These are phyloP conservation scores for Beaufortia kweichowensis DNA, from an alignment of 2,113 vertebrate genomes.

Conservation along the genomic window DNA sequence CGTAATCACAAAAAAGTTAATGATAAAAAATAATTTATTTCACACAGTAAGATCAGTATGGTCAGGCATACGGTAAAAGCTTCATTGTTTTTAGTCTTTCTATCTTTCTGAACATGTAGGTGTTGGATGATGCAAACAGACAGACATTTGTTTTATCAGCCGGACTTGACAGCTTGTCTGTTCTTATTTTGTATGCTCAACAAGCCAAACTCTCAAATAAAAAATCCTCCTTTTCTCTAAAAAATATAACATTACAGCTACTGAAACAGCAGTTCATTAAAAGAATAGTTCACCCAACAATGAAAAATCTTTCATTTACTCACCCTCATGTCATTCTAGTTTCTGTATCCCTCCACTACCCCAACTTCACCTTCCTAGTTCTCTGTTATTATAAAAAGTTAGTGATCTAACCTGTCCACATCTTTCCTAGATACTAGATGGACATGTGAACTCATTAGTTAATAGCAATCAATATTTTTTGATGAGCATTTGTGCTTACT, in stretches of 20 bases:
- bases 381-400: background rate
- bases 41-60: background rate
- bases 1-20: no score
- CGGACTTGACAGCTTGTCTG: slow-evolving; percentile 39
- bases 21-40: slow-evolving; percentile 2
- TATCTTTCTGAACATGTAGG: slow-evolving; percentile 2
- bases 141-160: slow-evolving; percentile 36
- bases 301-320: no score
- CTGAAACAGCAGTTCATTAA: background rate
- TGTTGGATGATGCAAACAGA: slow-evolving; percentile 43
- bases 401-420: background rate
- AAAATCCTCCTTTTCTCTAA: background rate
- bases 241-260: background rate
- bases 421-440: background rate
- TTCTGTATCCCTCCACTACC: no score
- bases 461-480: background rate
- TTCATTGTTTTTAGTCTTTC: slow-evolving; percentile 33
- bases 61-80: background rate
- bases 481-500: background rate
- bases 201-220: background rate
- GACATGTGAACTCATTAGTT: background rate
- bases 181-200: slow-evolving; percentile 18
- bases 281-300: no score
- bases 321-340: no score
- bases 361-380: background rate